Percentiles rank a stretch among this genome's conserved stretches.
These are phyloP conservation scores for Panthera leo DNA, from an alignment of 2,113 vertebrate genomes.

Conservation along the genomic window DNA sequence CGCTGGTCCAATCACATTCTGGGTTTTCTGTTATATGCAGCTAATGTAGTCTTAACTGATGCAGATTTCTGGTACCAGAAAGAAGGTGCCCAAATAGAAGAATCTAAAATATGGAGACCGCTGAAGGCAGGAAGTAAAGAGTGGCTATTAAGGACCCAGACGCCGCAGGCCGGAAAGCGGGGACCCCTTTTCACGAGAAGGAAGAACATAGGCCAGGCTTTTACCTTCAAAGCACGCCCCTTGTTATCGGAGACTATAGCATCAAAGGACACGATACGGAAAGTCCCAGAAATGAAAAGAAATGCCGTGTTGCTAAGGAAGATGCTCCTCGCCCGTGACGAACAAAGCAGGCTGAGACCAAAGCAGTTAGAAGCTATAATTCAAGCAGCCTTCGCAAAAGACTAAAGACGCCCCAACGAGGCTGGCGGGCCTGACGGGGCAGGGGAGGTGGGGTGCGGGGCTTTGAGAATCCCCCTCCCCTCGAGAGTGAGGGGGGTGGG, in stretches of 20 bases:
- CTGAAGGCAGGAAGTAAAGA: too few species aligned
- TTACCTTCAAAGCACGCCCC: not conserved
- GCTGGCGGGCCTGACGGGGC: not conserved
- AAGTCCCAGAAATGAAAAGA: not conserved
- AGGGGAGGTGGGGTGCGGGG: not conserved
- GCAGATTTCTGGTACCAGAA: not conserved
- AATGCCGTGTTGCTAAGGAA: not conserved
- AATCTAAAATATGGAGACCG: not conserved
- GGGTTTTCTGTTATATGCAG: not conserved
- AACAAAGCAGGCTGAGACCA: not conserved
- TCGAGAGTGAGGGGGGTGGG: not conserved
- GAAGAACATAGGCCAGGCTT: not conserved
- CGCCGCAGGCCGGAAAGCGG: not conserved
- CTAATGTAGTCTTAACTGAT: not conserved
- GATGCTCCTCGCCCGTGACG: not conserved
- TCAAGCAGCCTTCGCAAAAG: not conserved
- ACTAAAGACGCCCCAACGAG: not conserved
- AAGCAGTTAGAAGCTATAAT: not conserved
- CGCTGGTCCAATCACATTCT: not conserved
- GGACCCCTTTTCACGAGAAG: not conserved
- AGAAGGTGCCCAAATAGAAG: not conserved
- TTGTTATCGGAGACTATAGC: not conserved
- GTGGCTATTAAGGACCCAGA: not conserved
- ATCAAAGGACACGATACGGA: not conserved
- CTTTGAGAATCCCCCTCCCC: not conserved